These are phyloP conservation scores for Morus bassanus DNA, from an alignment of 2,797 vertebrate species.

Conservation along the genomic window DNA sequence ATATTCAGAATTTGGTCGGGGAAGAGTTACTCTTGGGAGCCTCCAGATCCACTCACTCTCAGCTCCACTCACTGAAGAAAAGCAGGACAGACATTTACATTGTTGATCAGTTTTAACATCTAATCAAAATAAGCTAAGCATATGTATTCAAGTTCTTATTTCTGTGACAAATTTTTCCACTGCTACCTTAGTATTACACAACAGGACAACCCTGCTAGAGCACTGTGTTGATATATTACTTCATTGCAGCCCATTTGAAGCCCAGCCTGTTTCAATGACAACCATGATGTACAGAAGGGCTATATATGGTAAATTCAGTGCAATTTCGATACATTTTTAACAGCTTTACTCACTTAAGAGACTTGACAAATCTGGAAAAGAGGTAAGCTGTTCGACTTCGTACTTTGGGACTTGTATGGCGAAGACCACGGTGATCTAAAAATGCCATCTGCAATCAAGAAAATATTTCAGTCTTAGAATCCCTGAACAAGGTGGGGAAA, in stretches of 20 bases:
- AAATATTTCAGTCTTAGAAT: not conserved
- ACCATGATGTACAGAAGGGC: not conserved
- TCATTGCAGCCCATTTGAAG: not conserved
- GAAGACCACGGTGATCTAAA: constrained; percentile 91
- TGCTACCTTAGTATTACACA: not conserved
- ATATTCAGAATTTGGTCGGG: not conserved
- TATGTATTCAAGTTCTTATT: not conserved
- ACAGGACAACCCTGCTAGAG: not conserved
- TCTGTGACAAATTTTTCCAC: not conserved
- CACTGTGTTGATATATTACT: not conserved
- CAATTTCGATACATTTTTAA: not conserved
- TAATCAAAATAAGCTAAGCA: not conserved
- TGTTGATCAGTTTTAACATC: not conserved
- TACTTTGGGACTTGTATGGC: constrained; percentile 83
- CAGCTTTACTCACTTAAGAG: constrained; percentile 87
- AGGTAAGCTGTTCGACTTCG: constrained; percentile 91
- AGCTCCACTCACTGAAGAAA: not conserved
- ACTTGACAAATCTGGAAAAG: constrained; percentile 97
- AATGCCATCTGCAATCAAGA: constrained; percentile 89
- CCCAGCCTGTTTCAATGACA: not conserved
- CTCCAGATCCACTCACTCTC: not conserved
- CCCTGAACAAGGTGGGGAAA: not conserved
- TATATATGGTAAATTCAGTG: not conserved
- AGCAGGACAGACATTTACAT: not conserved
- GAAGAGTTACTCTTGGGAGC: not conserved